Conservation (phyloP, 2,888 invertebrate genomes). For the Tineola bisselliella region DNA sequence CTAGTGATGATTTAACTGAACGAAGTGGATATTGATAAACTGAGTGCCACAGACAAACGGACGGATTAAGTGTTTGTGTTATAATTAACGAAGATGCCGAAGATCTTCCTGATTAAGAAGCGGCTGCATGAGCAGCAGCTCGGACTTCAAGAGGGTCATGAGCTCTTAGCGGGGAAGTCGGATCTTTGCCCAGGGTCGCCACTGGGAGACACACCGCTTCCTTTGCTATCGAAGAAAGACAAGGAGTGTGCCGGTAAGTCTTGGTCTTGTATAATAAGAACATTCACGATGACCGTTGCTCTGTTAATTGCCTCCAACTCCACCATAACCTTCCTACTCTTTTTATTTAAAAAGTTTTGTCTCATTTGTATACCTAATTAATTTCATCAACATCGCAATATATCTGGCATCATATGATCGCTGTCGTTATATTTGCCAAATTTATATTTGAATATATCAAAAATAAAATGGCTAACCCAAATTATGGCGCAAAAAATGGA, state of each 20-base stretch:
- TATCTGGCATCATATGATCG: background rate
- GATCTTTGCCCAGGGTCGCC: slow-evolving; percentile 71
- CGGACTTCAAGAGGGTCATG: slow-evolving; percentile 83
- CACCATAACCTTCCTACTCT: background rate
- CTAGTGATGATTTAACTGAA: slow-evolving; percentile 30
- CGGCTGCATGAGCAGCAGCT: slow-evolving; percentile 92
- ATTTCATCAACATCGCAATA: too few relatives aligned
- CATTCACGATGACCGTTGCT: background rate
- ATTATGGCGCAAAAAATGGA: slow-evolving; percentile 30
- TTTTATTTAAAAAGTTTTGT: background rate
- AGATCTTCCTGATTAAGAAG: slow-evolving; percentile 92
- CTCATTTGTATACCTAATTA: too few relatives aligned
- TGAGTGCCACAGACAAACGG: slow-evolving; percentile 47
- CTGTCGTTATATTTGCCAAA: background rate
- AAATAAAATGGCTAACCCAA: background rate
- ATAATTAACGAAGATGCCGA: slow-evolving; percentile 77
- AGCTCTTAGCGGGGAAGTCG: slow-evolving; percentile 72
- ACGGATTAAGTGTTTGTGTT: slow-evolving; percentile 58
- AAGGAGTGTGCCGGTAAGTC: slow-evolving; percentile 49
- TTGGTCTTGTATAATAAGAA: background rate
- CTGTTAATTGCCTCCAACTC: background rate
- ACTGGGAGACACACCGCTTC: slow-evolving; percentile 68
- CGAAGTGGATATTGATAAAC: slow-evolving; percentile 32
- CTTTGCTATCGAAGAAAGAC: slow-evolving; percentile 69
- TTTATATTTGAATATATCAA: background rate